phyloP scores from a whole-genome alignment of 2,888 invertebrate genomes.

The Acrobasis consociella region DNA sequence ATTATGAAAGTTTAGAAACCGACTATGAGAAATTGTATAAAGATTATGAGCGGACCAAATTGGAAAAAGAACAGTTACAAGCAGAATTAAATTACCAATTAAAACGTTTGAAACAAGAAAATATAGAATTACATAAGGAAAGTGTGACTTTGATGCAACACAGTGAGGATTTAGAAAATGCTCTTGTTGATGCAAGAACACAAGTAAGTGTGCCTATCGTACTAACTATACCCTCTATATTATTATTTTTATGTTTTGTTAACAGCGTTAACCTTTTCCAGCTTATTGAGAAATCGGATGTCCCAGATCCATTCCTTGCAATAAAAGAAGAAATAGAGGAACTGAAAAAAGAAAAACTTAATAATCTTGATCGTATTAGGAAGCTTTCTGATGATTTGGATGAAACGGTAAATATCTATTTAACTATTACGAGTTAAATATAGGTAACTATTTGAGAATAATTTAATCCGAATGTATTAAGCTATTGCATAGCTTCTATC shows the following conservation, averaged over 20 bases:
- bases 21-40: constrained; percentile 50
- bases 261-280: constrained; percentile 26
- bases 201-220: constrained; percentile 47
- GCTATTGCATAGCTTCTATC: no score
- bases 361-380: constrained; percentile 52
- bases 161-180: constrained; percentile 58
- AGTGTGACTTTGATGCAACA: constrained; percentile 50
- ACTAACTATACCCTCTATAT: no score
- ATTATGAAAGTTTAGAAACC: constrained; percentile 49
- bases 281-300: constrained; percentile 38
- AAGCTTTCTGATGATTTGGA: constrained; percentile 59
- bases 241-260: constrained; percentile 8
- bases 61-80: constrained; percentile 56
- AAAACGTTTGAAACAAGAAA: constrained; percentile 50
- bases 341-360: constrained; percentile 59
- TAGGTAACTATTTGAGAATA: no score
- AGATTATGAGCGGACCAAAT: constrained; percentile 41
- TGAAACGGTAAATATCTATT: constrained; percentile 50
- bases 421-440: no score
- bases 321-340: constrained; percentile 56
- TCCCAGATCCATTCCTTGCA: constrained; percentile 37
- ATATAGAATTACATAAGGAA: constrained; percentile 47
- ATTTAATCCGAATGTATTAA: no score
- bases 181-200: constrained; percentile 53
- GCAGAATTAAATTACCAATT: constrained; percentile 45